phyloP scores from a whole-genome alignment of 2,888 invertebrate species.

The Ganaspis brasiliensis region DNA sequence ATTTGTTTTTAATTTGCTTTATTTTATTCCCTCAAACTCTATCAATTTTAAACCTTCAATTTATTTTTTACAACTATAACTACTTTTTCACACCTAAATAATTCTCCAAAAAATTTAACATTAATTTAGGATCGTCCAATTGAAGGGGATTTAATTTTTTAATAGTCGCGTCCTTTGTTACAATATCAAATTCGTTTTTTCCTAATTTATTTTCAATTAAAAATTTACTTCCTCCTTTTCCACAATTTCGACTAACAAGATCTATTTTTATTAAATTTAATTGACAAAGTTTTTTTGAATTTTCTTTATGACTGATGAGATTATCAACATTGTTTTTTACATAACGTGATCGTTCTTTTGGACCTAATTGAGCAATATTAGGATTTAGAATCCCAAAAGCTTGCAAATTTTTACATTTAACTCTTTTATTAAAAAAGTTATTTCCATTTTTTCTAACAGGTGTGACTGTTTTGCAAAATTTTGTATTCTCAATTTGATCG shows the following conservation, averaged over 20 bases:
- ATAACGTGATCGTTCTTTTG: slow-evolving; percentile 63
- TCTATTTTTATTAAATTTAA: slow-evolving; percentile 51
- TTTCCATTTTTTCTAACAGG: slow-evolving; percentile 3
- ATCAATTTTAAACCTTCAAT: slow-evolving; percentile 30
- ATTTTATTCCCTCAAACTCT: neutral
- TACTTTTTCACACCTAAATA: slow-evolving; percentile 63
- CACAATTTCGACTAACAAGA: slow-evolving; percentile 44
- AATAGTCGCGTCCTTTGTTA: slow-evolving; percentile 69
- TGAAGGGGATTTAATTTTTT: slow-evolving; percentile 70
- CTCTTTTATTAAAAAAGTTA: slow-evolving; percentile 6
- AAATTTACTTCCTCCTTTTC: slow-evolving; percentile 47
- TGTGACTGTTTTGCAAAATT: slow-evolving; percentile 16
- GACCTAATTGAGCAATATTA: slow-evolving; percentile 56
- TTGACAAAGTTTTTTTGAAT: slow-evolving; percentile 52
- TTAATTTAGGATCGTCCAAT: slow-evolving; percentile 67
- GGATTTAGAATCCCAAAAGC: slow-evolving; percentile 6
- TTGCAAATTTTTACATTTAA: slow-evolving; percentile 35
- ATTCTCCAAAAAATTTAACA: slow-evolving; percentile 71
- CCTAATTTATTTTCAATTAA: slow-evolving; percentile 45
- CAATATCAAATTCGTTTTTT: slow-evolving; percentile 68
- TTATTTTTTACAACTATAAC: slow-evolving; percentile 26
- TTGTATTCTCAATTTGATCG: neutral
- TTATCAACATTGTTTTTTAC: slow-evolving; percentile 59
- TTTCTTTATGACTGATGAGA: slow-evolving; percentile 51
- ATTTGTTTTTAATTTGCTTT: neutral